A percentile compares a stretch with the other conserved stretches of the same genome.
Evolutionary conservation across 2,113 vertebrate genomes (phyloP).

Genomic region (Brachypodius melanocephalos): DNA sequence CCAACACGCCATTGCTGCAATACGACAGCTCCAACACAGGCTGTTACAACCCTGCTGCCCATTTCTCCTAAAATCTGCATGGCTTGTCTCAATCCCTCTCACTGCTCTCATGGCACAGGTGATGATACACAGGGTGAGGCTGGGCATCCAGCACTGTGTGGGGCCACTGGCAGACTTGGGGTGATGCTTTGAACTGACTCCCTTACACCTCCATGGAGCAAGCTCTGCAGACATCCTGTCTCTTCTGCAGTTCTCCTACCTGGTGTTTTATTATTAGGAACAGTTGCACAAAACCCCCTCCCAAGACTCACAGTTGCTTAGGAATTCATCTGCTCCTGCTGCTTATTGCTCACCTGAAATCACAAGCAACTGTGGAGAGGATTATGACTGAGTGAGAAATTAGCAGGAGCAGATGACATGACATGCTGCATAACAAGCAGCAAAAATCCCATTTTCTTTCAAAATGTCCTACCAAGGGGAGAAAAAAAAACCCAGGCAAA

Average conservation of each 20-base stretch:
- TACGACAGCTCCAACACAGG: not conserved
- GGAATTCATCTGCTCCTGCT: constrained; percentile 61
- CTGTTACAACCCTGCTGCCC: not conserved
- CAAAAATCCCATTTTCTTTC: not conserved
- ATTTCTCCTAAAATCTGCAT: not conserved
- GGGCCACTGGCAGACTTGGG: not conserved
- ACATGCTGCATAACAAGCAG: constrained; percentile 23
- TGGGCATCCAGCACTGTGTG: not conserved
- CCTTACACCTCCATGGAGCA: not conserved
- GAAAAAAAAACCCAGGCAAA: not conserved
- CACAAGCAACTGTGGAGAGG: constrained; percentile 55
- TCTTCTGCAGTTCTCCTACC: constrained; percentile 14
- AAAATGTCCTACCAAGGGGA: constrained; percentile 29
- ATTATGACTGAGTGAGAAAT: constrained; percentile 62
- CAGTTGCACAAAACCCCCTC: not conserved
- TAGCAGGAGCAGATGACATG: constrained; percentile 52
- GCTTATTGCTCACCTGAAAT: constrained; percentile 60
- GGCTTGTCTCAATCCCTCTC: not conserved
- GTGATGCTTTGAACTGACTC: not conserved
- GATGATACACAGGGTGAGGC: not conserved
- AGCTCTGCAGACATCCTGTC: not conserved
- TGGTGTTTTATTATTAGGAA: constrained; percentile 47
- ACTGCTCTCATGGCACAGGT: not conserved
- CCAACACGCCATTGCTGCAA: not conserved
- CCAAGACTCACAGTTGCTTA: constrained; percentile 37